Evolutionary conservation across 2,113 vertebrate genomes (phyloP), one percentile per base, ranked within the genome.

Genomic region (Chlorodrepanis virens): DNA sequence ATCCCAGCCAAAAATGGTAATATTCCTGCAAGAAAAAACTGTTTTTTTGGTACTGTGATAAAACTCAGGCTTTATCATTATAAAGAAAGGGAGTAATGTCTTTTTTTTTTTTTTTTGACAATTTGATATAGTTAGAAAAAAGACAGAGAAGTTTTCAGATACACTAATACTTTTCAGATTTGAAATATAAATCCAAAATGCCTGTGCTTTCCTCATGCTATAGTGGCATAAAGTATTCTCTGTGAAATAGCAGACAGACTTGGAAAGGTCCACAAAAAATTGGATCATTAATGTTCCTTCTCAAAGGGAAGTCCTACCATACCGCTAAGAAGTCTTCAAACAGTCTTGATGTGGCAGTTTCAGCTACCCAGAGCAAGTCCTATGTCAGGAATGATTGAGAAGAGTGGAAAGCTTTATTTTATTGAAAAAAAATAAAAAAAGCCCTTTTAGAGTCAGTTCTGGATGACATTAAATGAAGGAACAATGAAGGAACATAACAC

Each of bases 281-380:
- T 49, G 17, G 37, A 18, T 14, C n/a, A 27, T 40, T 56, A 53
- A 69, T 17, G 40, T n/a, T 6, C 4, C 10, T 65, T 54, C 21
- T 5, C 23, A 77, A 83, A 77, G 33, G 16, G 11, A 87, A 57
- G 12, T 49, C 31, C 42, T 27, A 9, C 9, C 0, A 0, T 42
- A 45, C 20, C 10, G 57, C 12, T 49, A 49, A n/a, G 31, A 68
- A 81, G 3, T 21, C 12, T 44, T 64, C 10, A 77, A 90, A 63
- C 2, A 11, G 7, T 20, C 20, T 76, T 1, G 1, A 31, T 27
- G 23, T 33, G 31, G n/a, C 6, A 4, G 16, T 18, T 68, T 90
- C 71, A 80, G 50, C 24, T 72, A 27, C 16, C 2, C 54, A 67
- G 45, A 67, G 29, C 11, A 94, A 50, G 25, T 63, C 3, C 15